phyloP scores from a whole-genome alignment of 2,888 invertebrate genomes.

The Torymus texanus region DNA sequence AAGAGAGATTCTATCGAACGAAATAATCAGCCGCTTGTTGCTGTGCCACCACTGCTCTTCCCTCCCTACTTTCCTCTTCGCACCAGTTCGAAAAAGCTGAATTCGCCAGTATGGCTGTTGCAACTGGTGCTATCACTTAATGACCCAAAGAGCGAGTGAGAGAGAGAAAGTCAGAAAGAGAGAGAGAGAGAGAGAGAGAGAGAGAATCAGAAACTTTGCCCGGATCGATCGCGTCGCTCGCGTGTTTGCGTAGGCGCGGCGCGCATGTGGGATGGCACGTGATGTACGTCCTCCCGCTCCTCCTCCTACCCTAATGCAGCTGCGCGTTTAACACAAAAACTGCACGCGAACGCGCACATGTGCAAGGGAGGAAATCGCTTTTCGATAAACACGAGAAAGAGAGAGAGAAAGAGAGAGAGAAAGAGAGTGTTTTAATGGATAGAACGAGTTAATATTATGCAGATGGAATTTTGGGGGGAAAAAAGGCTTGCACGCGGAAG shows the following conservation, averaged over 20 bases:
- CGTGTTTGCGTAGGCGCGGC: slow-evolving; percentile 8
- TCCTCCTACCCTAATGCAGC: neutral
- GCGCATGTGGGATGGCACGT: slow-evolving; percentile 22
- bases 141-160: slow-evolving; percentile 36
- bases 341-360: neutral
- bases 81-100: slow-evolving; percentile 19
- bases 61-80: no score
- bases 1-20: no score
- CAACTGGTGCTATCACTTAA: slow-evolving; percentile 47
- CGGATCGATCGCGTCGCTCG: slow-evolving; percentile 32
- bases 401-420: no score
- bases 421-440: neutral
- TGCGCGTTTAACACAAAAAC: neutral
- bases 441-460: slow-evolving; percentile 38
- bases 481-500: slow-evolving; percentile 1
- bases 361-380: slow-evolving; percentile 2
- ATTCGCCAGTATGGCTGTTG: neutral
- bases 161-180: slow-evolving; percentile 22
- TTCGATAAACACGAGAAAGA: slow-evolving; percentile 3
- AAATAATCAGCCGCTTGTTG: slow-evolving; percentile 38
- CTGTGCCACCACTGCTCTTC: neutral
- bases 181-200: slow-evolving; percentile 21
- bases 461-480: slow-evolving; percentile 47
- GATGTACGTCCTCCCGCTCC: neutral
- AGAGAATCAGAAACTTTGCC: slow-evolving; percentile 37